phyloP scores from a whole-genome alignment of 2,113 vertebrate genomes.

The Ammodytes dubius region DNA sequence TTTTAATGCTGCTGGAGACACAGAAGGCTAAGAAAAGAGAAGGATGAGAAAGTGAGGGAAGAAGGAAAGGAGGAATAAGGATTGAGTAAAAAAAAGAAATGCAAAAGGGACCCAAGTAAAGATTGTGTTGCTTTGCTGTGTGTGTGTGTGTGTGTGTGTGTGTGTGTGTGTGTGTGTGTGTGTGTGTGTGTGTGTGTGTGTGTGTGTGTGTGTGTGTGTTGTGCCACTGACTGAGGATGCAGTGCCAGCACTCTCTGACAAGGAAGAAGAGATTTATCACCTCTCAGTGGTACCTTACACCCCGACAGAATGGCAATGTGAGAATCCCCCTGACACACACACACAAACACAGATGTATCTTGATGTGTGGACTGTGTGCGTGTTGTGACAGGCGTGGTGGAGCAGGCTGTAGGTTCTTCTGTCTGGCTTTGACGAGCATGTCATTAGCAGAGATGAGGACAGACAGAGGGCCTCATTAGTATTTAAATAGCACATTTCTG shows the following conservation, averaged over 20 bases:
- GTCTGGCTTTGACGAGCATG: slow-evolving; percentile 97
- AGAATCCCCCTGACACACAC: slow-evolving; percentile 82
- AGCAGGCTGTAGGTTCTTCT: slow-evolving; percentile 91
- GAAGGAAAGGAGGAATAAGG: slow-evolving; percentile 71
- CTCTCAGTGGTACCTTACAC: slow-evolving; percentile 69
- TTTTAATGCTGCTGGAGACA: slow-evolving; percentile 84
- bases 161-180: slow-evolving; percentile 72
- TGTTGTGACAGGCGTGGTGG: slow-evolving; percentile 87
- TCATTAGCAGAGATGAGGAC: slow-evolving; percentile 85
- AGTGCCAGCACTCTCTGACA: slow-evolving; percentile 51
- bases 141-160: slow-evolving; percentile 75
- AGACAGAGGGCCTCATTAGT: slow-evolving; percentile 93
- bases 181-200: slow-evolving; percentile 77
- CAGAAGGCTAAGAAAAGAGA: slow-evolving; percentile 84
- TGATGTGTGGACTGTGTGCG: slow-evolving; percentile 51
- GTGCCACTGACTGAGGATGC: slow-evolving; percentile 72
- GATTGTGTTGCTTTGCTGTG: slow-evolving; percentile 44
- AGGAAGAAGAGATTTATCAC: slow-evolving; percentile 64
- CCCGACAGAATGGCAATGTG: slow-evolving; percentile 71
- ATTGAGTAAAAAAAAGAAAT: slow-evolving; percentile 84
- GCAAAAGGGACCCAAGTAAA: slow-evolving; percentile 71
- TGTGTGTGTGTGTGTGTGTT: slow-evolving; percentile 71
- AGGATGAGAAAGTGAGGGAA: slow-evolving; percentile 45
- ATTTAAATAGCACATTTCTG: slow-evolving; percentile 91
- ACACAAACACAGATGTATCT: slow-evolving; percentile 62